These are phyloP conservation scores for Pomatostomus ruficeps DNA, from an alignment of 2,113 vertebrate species.

Conservation along the genomic window DNA sequence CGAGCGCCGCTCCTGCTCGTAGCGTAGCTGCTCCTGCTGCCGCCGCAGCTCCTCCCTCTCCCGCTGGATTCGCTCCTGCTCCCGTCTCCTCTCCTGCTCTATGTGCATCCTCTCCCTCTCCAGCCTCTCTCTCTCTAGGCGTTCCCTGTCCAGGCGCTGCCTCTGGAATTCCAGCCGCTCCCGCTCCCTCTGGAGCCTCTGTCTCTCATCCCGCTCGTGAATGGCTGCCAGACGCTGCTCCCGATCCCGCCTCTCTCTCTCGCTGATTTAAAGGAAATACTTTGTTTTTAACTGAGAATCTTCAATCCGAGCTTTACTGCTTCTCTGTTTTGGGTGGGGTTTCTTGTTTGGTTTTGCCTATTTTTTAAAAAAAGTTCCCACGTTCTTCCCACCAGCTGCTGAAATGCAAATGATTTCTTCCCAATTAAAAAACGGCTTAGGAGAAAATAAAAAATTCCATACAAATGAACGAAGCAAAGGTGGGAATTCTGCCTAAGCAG, in stretches of 20 bases:
- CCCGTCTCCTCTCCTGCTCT: constrained; percentile 87
- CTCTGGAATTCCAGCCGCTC: constrained; percentile 86
- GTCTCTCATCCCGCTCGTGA: constrained; percentile 85
- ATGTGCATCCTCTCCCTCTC: constrained; percentile 90
- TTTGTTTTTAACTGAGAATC: neutral
- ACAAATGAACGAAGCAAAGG: neutral
- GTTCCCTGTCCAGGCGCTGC: constrained; percentile 86
- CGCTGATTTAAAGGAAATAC: constrained; percentile 6
- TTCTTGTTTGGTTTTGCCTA: neutral
- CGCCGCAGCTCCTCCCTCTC: constrained; percentile 91
- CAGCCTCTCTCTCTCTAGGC: constrained; percentile 87
- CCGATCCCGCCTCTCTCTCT: constrained; percentile 80
- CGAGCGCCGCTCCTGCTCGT: constrained; percentile 84
- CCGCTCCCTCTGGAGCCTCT: constrained; percentile 83
- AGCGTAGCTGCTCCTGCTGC: constrained; percentile 92
- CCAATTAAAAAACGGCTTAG: neutral
- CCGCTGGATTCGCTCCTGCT: constrained; percentile 91
- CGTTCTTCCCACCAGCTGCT: neutral
- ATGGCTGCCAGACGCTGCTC: constrained; percentile 87
- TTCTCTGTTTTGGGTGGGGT: neutral
- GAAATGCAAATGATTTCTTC: neutral
- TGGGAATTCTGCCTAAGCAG: neutral
- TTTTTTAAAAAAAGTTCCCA: neutral
- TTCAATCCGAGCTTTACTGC: neutral
- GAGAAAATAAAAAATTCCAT: neutral